Evolutionary conservation across 2,797 vertebrate species (phyloP).

Genomic region (Falco cherrug): DNA sequence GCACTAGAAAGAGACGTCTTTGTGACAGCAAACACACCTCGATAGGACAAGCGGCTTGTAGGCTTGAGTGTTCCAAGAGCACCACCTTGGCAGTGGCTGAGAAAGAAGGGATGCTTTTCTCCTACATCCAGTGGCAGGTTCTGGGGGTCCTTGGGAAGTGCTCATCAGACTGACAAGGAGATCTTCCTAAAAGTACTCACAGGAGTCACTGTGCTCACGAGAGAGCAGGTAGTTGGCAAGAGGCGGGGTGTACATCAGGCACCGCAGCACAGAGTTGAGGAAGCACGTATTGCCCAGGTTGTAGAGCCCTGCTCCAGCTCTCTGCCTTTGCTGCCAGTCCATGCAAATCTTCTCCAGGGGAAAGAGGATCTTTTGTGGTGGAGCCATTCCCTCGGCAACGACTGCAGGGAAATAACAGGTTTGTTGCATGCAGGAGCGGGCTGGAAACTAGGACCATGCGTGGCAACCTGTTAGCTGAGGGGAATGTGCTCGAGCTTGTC

Average conservation of each 20-base stretch:
- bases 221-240: slow-evolving; percentile 79
- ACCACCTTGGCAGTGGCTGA: too few species aligned
- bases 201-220: neutral
- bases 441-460: too few species aligned
- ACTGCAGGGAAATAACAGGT: slow-evolving; percentile 51
- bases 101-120: neutral
- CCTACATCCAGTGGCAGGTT: neutral
- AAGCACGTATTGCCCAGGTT: slow-evolving; percentile 93
- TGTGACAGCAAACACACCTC: neutral
- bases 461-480: too few species aligned
- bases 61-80: neutral
- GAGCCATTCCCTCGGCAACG: slow-evolving; percentile 83
- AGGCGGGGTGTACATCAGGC: slow-evolving; percentile 90
- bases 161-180: too few species aligned
- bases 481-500: too few species aligned
- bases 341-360: slow-evolving; percentile 82
- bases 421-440: too few species aligned
- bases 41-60: neutral
- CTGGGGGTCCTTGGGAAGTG: neutral
- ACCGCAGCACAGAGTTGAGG: slow-evolving; percentile 90
- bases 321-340: slow-evolving; percentile 87
- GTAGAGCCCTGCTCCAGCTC: slow-evolving; percentile 90
- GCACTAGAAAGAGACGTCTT: neutral
- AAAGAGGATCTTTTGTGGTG: slow-evolving; percentile 72
- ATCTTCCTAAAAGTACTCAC: neutral